Percentiles rank a stretch among this genome's conserved stretches.
Evolutionary conservation across 1,140 invertebrate genomes (phyloP).

Genomic region (Rhynchophorus ferrugineus): DNA sequence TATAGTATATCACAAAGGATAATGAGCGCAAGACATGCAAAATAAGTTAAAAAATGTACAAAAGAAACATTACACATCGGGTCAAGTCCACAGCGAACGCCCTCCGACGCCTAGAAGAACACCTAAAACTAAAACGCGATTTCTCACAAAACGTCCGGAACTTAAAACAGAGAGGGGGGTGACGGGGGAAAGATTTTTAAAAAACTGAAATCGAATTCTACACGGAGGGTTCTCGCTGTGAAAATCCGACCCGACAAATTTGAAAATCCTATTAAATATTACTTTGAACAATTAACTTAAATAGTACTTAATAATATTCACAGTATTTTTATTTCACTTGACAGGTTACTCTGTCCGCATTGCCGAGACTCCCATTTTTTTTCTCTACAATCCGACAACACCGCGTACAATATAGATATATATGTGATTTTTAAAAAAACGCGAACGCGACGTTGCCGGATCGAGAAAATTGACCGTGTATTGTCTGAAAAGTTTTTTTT

Average conservation of each 20-base stretch:
- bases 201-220: slow-evolving; percentile 1
- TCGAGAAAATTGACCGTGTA: background rate
- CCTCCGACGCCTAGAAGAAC: background rate
- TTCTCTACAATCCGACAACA: background rate
- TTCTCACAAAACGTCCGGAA: too few relatives aligned
- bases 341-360: background rate
- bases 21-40: slow-evolving; percentile 20
- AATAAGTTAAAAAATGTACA: slow-evolving; percentile 16
- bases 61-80: slow-evolving; percentile 9
- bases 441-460: background rate
- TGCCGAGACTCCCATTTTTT: background rate
- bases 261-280: slow-evolving; percentile 20
- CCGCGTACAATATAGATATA: too few relatives aligned
- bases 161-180: too few relatives aligned
- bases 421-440: background rate
- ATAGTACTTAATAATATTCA: slow-evolving; percentile 17
- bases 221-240: background rate
- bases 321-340: slow-evolving; percentile 4
- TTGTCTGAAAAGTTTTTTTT: background rate
- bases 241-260: slow-evolving; percentile 8
- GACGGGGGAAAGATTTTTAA: background rate
- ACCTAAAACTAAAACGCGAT: background rate
- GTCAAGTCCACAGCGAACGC: slow-evolving; percentile 2
- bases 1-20: slow-evolving; percentile 21
- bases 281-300: slow-evolving; percentile 16